These are phyloP conservation scores for Corythornis vintsioides DNA, from an alignment of 2,113 vertebrate genomes.

Conservation along the genomic window DNA sequence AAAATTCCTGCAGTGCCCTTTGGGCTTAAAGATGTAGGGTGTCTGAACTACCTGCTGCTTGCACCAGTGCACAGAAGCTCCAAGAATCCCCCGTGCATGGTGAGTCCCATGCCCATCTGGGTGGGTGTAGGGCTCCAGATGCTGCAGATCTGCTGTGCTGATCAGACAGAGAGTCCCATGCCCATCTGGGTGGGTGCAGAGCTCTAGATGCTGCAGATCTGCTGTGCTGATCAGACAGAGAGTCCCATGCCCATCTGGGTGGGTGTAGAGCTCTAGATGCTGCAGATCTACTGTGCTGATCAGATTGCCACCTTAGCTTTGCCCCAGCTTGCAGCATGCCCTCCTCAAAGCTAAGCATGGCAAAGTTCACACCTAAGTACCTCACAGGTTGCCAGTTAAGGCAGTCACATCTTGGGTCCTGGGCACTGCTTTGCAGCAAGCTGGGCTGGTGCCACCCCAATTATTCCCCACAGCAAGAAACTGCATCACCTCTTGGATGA, in stretches of 20 bases:
- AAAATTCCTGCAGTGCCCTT: slow-evolving; percentile 26
- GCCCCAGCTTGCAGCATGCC: slow-evolving; percentile 41
- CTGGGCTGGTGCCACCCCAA: background rate
- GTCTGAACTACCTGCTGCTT: background rate
- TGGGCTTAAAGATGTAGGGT: slow-evolving; percentile 59
- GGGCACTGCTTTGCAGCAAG: background rate
- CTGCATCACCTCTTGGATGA: background rate
- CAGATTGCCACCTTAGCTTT: slow-evolving; percentile 32
- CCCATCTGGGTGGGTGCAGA: too few species aligned
- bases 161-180: slow-evolving; percentile 13
- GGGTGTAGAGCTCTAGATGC: too few species aligned
- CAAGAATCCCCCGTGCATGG: background rate
- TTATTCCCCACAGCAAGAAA: background rate
- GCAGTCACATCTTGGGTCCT: background rate
- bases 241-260: too few species aligned
- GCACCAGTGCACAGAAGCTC: background rate
- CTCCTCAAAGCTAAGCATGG: background rate
- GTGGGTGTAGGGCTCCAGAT: slow-evolving; percentile 38
- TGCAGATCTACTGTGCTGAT: background rate
- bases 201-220: too few species aligned
- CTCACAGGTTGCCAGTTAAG: slow-evolving; percentile 32
- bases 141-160: background rate
- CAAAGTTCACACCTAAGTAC: slow-evolving; percentile 25
- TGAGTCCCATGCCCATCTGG: background rate
- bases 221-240: too few species aligned